A percentile compares a stretch with the other conserved stretches of the same genome.
These are phyloP conservation scores for Leiothrix lutea DNA, from an alignment of 2,113 vertebrate genomes.

Conservation along the genomic window DNA sequence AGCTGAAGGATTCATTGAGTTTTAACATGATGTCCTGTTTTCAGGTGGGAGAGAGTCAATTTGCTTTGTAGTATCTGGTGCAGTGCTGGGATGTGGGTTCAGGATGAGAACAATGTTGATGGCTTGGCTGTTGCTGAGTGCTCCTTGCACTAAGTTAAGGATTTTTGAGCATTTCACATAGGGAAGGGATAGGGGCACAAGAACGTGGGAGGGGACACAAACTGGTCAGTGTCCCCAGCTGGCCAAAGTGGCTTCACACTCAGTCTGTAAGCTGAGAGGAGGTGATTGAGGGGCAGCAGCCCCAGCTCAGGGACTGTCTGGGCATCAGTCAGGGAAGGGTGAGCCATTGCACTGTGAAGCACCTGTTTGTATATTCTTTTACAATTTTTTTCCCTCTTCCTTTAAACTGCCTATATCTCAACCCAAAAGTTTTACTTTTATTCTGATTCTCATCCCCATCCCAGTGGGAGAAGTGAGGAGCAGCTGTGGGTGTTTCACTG, in stretches of 20 bases:
- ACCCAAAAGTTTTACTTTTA: background rate
- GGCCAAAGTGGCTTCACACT: background rate
- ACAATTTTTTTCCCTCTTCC: background rate
- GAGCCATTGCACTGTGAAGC: background rate
- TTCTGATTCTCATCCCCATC: background rate
- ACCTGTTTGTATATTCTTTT: background rate
- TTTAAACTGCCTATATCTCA: background rate
- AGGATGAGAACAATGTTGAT: background rate
- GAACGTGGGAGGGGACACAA: background rate
- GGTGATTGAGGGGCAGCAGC: background rate
- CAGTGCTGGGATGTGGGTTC: background rate
- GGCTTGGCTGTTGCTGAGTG: background rate
- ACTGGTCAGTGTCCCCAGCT: rapidly evolving
- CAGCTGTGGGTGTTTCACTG: background rate
- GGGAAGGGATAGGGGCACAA: background rate
- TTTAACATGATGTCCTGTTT: background rate
- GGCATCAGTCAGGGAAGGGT: background rate
- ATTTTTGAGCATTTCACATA: background rate
- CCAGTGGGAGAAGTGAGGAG: background rate
- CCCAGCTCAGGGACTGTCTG: background rate
- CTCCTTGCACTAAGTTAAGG: background rate
- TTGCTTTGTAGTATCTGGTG: background rate
- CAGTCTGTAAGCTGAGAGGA: background rate
- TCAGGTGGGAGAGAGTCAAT: background rate
- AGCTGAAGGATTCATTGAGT: background rate